phyloP scores from a whole-genome alignment of 1,140 invertebrate genomes.

The Grapholita molesta region DNA sequence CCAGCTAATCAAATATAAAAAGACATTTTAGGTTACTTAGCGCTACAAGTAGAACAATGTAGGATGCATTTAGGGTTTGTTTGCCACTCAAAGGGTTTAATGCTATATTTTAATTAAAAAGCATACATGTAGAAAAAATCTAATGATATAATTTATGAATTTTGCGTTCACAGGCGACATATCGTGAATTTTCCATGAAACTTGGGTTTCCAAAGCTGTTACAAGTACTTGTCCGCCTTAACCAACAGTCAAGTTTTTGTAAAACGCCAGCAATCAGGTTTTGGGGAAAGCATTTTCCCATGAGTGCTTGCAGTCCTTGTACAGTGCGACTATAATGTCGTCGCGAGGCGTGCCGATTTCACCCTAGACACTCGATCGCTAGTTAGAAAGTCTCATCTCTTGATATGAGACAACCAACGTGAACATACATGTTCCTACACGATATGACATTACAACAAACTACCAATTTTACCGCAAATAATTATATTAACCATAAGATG shows the following conservation, averaged over 20 bases:
- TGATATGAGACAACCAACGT: constrained; percentile 33
- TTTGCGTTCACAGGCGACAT: too few species aligned
- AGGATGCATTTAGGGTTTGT: too few species aligned
- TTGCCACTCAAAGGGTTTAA: too few species aligned
- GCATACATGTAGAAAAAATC: too few species aligned
- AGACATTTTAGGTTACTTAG: too few species aligned
- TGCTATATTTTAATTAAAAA: too few species aligned
- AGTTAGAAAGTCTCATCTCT: constrained; percentile 63
- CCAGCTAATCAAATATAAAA: too few species aligned
- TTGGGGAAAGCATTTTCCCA: constrained; percentile 17
- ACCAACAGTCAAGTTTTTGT: neutral
- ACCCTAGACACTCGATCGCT: constrained; percentile 48
- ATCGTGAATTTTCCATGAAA: neutral
- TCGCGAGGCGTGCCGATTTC: constrained; percentile 46
- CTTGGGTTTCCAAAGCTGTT: too few species aligned
- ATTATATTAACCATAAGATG: neutral
- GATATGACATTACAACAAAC: constrained; percentile 1
- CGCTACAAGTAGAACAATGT: too few species aligned
- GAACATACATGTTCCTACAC: constrained; percentile 7
- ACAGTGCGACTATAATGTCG: neutral
- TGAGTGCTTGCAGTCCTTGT: constrained; percentile 10
- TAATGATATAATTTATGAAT: too few species aligned
- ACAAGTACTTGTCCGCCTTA: neutral
- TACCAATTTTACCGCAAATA: neutral
- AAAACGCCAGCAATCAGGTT: neutral